Evolutionary conservation across 2,113 vertebrate genomes (phyloP), one percentile per base, ranked within the genome.

Genomic region (Hystrix brachyura): DNA sequence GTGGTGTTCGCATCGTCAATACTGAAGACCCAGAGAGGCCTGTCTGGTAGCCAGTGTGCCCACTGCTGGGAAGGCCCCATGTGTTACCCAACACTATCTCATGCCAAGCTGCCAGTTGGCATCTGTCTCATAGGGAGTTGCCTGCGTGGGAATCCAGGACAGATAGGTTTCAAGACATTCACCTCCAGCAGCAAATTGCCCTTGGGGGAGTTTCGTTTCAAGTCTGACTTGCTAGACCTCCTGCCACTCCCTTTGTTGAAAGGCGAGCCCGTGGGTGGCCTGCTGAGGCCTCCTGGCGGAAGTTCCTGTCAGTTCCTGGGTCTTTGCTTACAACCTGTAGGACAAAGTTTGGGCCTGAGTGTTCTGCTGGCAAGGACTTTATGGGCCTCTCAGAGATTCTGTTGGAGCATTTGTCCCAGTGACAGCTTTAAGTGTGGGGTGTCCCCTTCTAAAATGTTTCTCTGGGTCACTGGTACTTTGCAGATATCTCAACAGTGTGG

Each of bases 231-330:
- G 92, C 84, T 55, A 1, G 93, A 43, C 86, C 74, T 95, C 87
- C 90, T 87, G 5, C 92, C 60, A 1, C 96, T 96, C 97, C 96
- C 87, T 96, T 59, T 46, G 74, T 87, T 18, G 11, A 90, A 94
- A 96, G 97, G 91, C 76, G 85, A 72, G 95, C 82, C 80, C 9
- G 32, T 29, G 4, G 96, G 97, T 96, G 96, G 97, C 97, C 97
- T 88, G 14, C 62, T 64, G 94, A 84, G 82, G 86, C 65, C 1
- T 87, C 90, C 2, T 89, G 94, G 78, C 95, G 97, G 60, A 89
- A 53, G 94, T 2, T 83, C 64, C 65, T 69, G 79, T 9, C 15
- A 34, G 62, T 59, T 92, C 55, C 71, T n/a, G 57, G 88, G 82
- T 86, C 71, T 65, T 29, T 43, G 76, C 76, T 81, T 43, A 29